Base-by-base conservation (phyloP, 2,888 invertebrate genomes). In the Latrodectus elegans region DNA sequence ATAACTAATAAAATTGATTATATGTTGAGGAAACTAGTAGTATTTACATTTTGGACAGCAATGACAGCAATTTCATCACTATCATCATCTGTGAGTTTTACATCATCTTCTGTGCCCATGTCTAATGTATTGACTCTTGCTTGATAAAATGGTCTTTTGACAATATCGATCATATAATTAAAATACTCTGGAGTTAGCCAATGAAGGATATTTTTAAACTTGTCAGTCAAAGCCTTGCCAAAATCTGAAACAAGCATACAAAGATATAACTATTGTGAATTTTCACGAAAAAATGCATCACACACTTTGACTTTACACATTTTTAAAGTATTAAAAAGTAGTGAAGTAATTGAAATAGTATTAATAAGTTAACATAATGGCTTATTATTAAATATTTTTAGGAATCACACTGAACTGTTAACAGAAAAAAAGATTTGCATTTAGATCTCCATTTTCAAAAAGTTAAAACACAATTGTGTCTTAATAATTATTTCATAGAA, bases 31-130 rank as follows among this genome's bases (percentile, higher is more conserved):
- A 4, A 14, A 9, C 0, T 4, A 38, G 10, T 15, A 51, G 15
- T 51, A n/a, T 26, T 73, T 64, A 49, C 75, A n/a, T 75, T 75
- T 75, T 11, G n/a, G 14, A 51, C 52, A 73, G 15, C n/a, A 51
- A 73, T 53, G 12, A 73, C 22, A 11, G 22, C 75, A 26, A 49
- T 15, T 6, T 17, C 26, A 12, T 52, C 55, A 17, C 55, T 55
- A 74, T 74, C 75, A n/a, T 75, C 75, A 49, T 75, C 75, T 14
- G 26, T 64, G 11, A 26, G 38, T 60, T 75, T 64, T 0, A 26
- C 26, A 60, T 49, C 49, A 38, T 60, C 49, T 60, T 60, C 60
- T 9, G 60, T n/a, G 6, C 60, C 60, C 60, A 60, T 60, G 12
- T n/a, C n/a, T 10, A 60, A 15, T 12, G 60, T 15, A n/a, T n/a